phyloP scores from a whole-genome alignment of 2,888 invertebrate genomes.

The Dioctria rufipes region DNA sequence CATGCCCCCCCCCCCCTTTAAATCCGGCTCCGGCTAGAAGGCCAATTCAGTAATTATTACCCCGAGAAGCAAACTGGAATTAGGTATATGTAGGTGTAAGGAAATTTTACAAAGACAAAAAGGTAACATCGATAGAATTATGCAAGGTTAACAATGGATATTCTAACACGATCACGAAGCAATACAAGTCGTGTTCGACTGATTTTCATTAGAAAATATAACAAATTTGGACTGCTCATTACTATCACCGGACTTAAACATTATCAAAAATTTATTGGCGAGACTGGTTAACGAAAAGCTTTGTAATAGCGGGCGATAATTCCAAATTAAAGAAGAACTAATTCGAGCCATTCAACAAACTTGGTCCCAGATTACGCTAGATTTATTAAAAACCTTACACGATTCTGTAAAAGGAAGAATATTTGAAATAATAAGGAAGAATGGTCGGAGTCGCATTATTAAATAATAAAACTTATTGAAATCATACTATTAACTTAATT shows the following conservation, averaged over 20 bases:
- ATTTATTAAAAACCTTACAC: not conserved
- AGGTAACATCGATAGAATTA: not conserved
- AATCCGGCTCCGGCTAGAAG: too few species aligned
- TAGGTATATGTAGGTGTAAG: too few species aligned
- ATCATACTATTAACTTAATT: not conserved
- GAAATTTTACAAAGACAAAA: conserved; percentile 1
- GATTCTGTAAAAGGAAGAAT: not conserved
- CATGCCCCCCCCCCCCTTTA: too few species aligned
- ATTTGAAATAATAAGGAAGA: not conserved
- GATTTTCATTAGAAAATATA: not conserved
- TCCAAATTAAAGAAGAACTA: not conserved
- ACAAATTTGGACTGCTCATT: not conserved
- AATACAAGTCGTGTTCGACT: not conserved
- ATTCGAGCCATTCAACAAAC: not conserved
- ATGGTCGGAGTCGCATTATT: not conserved
- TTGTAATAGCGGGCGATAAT: not conserved
- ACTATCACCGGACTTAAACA: not conserved
- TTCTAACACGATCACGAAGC: not conserved
- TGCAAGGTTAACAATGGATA: not conserved
- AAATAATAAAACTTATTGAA: not conserved
- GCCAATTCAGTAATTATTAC: too few species aligned
- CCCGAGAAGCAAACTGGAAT: too few species aligned
- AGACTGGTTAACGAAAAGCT: not conserved
- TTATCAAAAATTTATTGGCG: not conserved
- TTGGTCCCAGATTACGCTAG: not conserved